Evolutionary conservation across 2,113 vertebrate species (phyloP), one percentile per base, ranked within the genome.

Genomic region (Scalopus aquaticus): DNA sequence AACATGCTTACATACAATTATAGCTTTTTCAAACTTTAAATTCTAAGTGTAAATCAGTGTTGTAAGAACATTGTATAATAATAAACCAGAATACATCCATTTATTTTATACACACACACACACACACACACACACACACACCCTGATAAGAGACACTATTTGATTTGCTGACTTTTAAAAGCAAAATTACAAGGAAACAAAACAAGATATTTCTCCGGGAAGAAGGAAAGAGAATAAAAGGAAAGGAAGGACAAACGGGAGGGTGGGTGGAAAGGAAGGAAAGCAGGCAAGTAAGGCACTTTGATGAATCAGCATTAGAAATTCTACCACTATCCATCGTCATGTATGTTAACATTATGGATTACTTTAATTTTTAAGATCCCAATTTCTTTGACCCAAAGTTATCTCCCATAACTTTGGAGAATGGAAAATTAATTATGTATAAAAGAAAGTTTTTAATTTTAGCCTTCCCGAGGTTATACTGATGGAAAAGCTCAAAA

Each of bases 181-280:
- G 42, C 24, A n/a, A 90, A 22, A 35, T 72, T n/a, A 17, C 95
- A 73, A 96, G 70, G 22, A 94, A 87, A 72, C 5, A 26, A 90
- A 44, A 12, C 2, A 1, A 58, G 2, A 39, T 70, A 42, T 90
- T 77, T 70, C 32, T 96, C 91, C n/a, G 96, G 76, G 81, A 96
- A 92, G 81, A 90, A 87, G 93, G 90, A 72, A 44, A 96, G 77
- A 95, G 96, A 81, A 84, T 88, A 92, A 20, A 9, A 86, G 58
- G 88, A 11, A 70, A 91, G 84, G 54, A 80, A 95, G 58, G 58
- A 67, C 17, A 93, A n/a, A n/a, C n/a, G 10, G 3, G 6, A 46
- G 35, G 22, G 46, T 49, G 30, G 22, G 15, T 32, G 35, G 26
- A 1, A 16, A 67, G 3, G 22, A 19, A 44, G 9, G 9, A 44